These are phyloP conservation scores for Sanderia malayensis DNA, from an alignment of 30 jellyfish, hydroid and myxozoan species.

Conservation along the genomic window DNA sequence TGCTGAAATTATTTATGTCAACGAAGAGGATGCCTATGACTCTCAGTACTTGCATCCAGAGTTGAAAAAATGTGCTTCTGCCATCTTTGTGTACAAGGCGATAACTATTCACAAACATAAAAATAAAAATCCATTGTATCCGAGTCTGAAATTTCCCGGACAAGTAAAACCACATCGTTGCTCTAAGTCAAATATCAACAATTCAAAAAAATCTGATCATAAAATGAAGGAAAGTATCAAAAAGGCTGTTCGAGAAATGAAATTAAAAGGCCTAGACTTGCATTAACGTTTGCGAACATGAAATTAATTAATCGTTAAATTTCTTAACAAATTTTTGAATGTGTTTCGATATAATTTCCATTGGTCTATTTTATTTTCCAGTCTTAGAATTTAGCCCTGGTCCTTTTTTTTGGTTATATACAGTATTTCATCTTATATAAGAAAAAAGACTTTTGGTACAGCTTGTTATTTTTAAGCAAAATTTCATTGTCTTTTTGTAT, in stretches of 20 bases:
- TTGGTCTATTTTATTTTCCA: too few species aligned
- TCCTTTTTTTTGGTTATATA: too few species aligned
- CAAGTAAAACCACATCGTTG: slow-evolving; percentile 55
- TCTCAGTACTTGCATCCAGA: slow-evolving; percentile 17
- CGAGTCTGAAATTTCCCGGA: slow-evolving; percentile 36
- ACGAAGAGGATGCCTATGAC: slow-evolving; percentile 44
- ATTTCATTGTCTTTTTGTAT: too few species aligned
- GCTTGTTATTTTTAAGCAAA: too few species aligned
- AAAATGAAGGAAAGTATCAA: slow-evolving; percentile 65
- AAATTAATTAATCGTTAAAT: too few species aligned
- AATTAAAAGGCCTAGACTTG: slow-evolving; percentile 81
- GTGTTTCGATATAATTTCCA: too few species aligned
- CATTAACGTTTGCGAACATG: slow-evolving; percentile 24
- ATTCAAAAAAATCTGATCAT: slow-evolving; percentile 48
- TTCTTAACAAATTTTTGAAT: too few species aligned
- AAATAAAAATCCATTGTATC: slow-evolving; percentile 65
- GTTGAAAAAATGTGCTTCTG: slow-evolving; percentile 65
- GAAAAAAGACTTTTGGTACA: too few species aligned
- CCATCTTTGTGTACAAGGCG: slow-evolving; percentile 76
- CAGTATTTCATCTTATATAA: too few species aligned
- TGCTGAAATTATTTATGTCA: slow-evolving; percentile 71
- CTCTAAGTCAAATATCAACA: slow-evolving; percentile 50
- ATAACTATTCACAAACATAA: slow-evolving; percentile 42
- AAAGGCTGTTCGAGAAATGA: slow-evolving; percentile 82
- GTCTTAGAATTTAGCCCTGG: too few species aligned